These are phyloP conservation scores for Nerophis ophidion DNA, from an alignment of 2,113 vertebrate genomes.

Conservation along the genomic window DNA sequence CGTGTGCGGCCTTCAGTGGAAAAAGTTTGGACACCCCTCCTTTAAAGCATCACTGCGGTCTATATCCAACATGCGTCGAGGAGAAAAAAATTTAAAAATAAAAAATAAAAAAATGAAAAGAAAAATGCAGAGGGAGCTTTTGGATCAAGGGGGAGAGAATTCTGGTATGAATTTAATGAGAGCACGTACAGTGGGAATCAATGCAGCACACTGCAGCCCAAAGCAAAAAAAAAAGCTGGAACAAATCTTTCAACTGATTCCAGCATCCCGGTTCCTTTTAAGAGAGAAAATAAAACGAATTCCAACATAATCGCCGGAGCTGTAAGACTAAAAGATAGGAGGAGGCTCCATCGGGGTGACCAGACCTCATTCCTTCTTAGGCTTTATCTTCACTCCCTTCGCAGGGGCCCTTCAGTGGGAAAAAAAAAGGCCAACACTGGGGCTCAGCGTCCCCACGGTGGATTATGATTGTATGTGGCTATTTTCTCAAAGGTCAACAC, in stretches of 20 bases:
- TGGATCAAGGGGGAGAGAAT: slow-evolving; percentile 37
- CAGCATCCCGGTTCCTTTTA: slow-evolving; percentile 20
- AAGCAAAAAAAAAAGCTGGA: slow-evolving; percentile 18
- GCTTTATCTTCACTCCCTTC: slow-evolving; percentile 34
- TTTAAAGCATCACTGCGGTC: slow-evolving; percentile 25
- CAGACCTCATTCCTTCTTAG: slow-evolving; percentile 9
- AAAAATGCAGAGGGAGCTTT: slow-evolving; percentile 29
- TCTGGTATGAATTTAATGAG: slow-evolving; percentile 54
- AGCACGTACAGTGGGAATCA: slow-evolving; percentile 40
- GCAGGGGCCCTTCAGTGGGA: slow-evolving; percentile 17
- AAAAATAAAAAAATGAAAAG: background rate
- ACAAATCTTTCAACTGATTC: slow-evolving; percentile 28
- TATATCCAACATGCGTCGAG: slow-evolving; percentile 17
- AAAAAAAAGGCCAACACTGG: slow-evolving; percentile 33
- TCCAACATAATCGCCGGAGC: slow-evolving; percentile 21
- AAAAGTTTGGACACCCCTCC: slow-evolving; percentile 3
- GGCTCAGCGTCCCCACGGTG: slow-evolving; percentile 15
- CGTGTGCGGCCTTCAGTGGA: too few species aligned
- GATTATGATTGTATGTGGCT: slow-evolving; percentile 55
- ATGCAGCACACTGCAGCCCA: slow-evolving; percentile 24
- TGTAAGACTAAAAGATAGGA: slow-evolving; percentile 14
- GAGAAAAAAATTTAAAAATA: background rate
- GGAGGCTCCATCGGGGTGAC: slow-evolving; percentile 15
- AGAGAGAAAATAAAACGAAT: slow-evolving; percentile 25
- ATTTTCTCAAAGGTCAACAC: slow-evolving; percentile 63